phyloP scores from a whole-genome alignment of 2,797 vertebrate genomes.

The Apogon hyalosoma region DNA sequence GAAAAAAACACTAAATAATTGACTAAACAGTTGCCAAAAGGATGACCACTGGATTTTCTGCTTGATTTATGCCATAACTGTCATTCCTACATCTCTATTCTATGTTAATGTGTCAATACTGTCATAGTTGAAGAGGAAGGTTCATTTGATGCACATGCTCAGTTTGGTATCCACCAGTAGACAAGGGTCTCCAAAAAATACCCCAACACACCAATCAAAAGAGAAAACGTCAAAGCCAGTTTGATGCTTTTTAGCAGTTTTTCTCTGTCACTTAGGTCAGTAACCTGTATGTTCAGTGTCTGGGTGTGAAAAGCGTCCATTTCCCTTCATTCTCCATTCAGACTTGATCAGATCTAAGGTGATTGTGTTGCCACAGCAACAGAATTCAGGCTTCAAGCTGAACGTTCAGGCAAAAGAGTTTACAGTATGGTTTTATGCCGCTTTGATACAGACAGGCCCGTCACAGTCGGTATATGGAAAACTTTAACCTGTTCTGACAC shows the following conservation, averaged over 20 bases:
- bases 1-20: conserved; percentile 30
- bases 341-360: conserved; percentile 35
- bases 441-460: conserved; percentile 16
- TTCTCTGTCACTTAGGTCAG: background rate
- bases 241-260: background rate
- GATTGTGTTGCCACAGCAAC: conserved; percentile 50
- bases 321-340: conserved; percentile 19
- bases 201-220: background rate
- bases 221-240: background rate
- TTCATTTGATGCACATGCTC: background rate
- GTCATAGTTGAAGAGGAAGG: background rate
- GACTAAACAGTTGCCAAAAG: conserved; percentile 4
- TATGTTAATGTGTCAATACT: conserved; percentile 2
- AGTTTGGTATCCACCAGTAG: conserved; percentile 2
- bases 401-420: conserved; percentile 3
- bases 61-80: conserved; percentile 22
- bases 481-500: background rate
- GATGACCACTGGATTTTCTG: conserved; percentile 27
- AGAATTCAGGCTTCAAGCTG: conserved; percentile 10
- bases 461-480: background rate
- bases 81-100: background rate
- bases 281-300: conserved; percentile 1
- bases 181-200: too few relatives aligned
- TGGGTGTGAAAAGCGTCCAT: conserved; percentile 12
- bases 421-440: background rate